These are phyloP conservation scores for Eugnorisma glareosa DNA, from an alignment of 2,888 invertebrate genomes.

Conservation along the genomic window DNA sequence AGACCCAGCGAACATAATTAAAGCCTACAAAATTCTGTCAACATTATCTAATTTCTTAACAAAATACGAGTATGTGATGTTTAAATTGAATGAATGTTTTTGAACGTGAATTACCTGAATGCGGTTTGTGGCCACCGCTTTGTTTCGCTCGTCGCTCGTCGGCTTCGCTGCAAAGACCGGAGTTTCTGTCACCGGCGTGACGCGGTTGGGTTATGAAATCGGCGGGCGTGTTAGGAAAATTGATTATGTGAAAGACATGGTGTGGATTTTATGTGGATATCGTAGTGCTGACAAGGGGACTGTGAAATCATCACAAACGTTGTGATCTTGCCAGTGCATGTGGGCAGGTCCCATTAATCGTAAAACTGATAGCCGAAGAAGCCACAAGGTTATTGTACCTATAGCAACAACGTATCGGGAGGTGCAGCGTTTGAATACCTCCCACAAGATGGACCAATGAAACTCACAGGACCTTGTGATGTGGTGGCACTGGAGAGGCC, in stretches of 20 bases:
- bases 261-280: neutral
- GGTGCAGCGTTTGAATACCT: neutral
- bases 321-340: neutral
- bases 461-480: neutral
- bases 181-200: conserved; percentile 62
- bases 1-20: neutral
- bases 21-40: conserved; percentile 10
- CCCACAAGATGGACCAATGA: neutral
- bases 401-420: no score
- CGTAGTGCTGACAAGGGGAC: neutral
- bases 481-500: neutral
- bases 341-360: neutral
- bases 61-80: conserved; percentile 38
- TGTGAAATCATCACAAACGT: no score
- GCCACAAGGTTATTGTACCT: neutral
- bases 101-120: conserved; percentile 62
- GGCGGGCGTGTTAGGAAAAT: conserved; percentile 37
- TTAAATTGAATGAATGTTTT: conserved; percentile 61
- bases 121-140: conserved; percentile 59
- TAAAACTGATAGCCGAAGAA: neutral
- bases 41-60: conserved; percentile 43
- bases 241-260: neutral
- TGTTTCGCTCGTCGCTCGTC: conserved; percentile 63
- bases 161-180: conserved; percentile 57
- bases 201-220: conserved; percentile 46